Evolutionary conservation across 2,888 invertebrate genomes (phyloP), one percentile per base, ranked within the genome.

Genomic region (Drosophila conformis): DNA sequence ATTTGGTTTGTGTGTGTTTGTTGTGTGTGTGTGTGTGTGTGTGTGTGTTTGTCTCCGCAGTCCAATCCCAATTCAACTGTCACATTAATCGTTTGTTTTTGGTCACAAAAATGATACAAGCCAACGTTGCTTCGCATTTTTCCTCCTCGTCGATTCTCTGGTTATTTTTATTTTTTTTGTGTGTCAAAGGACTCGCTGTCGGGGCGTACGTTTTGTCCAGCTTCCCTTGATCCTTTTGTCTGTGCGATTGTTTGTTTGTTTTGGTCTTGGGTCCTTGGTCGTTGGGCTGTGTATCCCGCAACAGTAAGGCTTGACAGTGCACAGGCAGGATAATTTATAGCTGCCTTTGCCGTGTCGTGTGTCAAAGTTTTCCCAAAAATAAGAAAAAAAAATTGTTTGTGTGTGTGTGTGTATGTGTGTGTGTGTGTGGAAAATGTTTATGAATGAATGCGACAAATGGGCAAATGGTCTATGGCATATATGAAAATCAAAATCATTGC

Each of bases 71-170:
- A 86, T 90, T 89, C 91, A 90, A 90, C 90, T 90, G 90, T 90
- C 90, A 91, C 89, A 89, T 91, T 90, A 83, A 90, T 91, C 91
- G 90, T 91, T 90, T 91, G 82, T 90, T 89, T 89, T 87, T 85
- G 86, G 86, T 79, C 83, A 89, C 88, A 83, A 82, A 83, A 79
- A 81, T 80, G 73, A 80, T 79, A 73, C 80, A 79, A 85, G 89
- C 89, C 83, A 85, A 89, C 80, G 87, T 79, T 82, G 66, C 82
- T 71, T 82, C 69, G 60, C 78, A 82, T 78, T 76, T 78, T 80
- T 57, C 52, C 56, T 69, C 53, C 54, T 46, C 46, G 46, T 46
- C 46, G 46, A 46, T 27, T 46, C 25, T 8, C 46, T 25, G 21
- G 15, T 1, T 42, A 21, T 42, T 42, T 42, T 21, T 42, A 51